Base-by-base conservation (phyloP, 2,113 vertebrate species). In the Hydrolagus affinis region DNA sequence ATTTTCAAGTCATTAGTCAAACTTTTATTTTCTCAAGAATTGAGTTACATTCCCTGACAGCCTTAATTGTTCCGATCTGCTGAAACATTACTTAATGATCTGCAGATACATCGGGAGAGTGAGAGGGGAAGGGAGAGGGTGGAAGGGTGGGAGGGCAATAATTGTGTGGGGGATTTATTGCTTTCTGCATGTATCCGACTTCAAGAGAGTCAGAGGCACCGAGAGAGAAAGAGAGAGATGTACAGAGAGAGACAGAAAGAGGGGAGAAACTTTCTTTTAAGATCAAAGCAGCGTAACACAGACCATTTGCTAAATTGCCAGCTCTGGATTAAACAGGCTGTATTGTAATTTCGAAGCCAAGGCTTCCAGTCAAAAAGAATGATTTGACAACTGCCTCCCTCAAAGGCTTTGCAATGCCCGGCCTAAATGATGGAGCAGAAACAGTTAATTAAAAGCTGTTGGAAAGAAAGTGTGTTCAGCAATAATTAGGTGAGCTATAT, bases 41-140 rank as follows among this genome's bases (percentile, higher is more conserved):
- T 83, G 88, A 91, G 91, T 88, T 89, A 85, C 87, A 86, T 89
- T 90, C 88, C 86, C 91, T 93, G 92, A 94, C 92, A 92, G 91
- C 91, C 91, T 91, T 95, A 95, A 95, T 95, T 94, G 94, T 94
- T 94, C 91, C 89, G 91, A 91, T 88, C 91, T 88, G 86, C 93
- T 92, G 94, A 94, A 95, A 94, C 92, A 93, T 95, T 91, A 90
- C 88, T 93, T 96, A 95, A 96, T 95, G 94, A 96, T 95, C 89
- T 92, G 87, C 89, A 90, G 89, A 91, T 94, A 90, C 92, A 92
- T 91, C 90, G 89, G 90, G 90, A 62, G 62, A 7, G n/a, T 59
- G 44, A 44, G 44, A 44, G 44, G 44, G 44, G 6, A 44, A 44
- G 44, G 44, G 44, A 44, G 44, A 44, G 44, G n/a, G n/a, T n/a